A percentile compares a stretch with the other conserved stretches of the same genome.
These are phyloP conservation scores for Cheirogaleus major DNA, from an alignment of 2,797 vertebrate genomes.

Conservation along the genomic window DNA sequence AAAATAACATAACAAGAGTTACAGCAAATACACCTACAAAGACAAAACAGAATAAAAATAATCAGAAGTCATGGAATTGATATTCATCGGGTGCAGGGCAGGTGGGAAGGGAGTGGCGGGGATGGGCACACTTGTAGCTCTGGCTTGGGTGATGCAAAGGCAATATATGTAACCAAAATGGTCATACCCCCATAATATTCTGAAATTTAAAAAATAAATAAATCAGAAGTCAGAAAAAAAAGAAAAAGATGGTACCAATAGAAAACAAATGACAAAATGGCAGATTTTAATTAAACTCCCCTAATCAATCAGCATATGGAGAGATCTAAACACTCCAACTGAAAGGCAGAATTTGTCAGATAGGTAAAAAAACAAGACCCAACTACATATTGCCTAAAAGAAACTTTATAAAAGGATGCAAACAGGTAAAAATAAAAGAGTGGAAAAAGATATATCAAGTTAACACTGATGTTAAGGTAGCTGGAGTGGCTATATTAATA, in stretches of 20 bases:
- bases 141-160: too few relatives aligned
- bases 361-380: background rate
- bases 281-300: background rate
- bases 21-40: background rate
- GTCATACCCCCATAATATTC: too few relatives aligned
- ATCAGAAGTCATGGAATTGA: background rate
- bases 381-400: background rate
- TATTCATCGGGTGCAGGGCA: too few relatives aligned
- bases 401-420: background rate
- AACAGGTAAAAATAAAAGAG: background rate
- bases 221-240: background rate
- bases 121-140: too few relatives aligned
- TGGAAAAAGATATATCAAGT: background rate
- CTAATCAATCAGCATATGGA: background rate
- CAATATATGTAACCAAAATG: too few relatives aligned
- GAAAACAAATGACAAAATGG: background rate
- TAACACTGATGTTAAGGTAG: background rate
- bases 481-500: background rate
- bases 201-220: too few relatives aligned
- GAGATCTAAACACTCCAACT: background rate
- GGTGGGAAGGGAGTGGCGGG: too few relatives aligned
- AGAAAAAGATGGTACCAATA: background rate
- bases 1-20: background rate
- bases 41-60: background rate
- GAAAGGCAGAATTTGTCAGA: background rate